Evolutionary conservation across 2,888 invertebrate genomes (phyloP).

Genomic region (Euzetes globulus): DNA sequence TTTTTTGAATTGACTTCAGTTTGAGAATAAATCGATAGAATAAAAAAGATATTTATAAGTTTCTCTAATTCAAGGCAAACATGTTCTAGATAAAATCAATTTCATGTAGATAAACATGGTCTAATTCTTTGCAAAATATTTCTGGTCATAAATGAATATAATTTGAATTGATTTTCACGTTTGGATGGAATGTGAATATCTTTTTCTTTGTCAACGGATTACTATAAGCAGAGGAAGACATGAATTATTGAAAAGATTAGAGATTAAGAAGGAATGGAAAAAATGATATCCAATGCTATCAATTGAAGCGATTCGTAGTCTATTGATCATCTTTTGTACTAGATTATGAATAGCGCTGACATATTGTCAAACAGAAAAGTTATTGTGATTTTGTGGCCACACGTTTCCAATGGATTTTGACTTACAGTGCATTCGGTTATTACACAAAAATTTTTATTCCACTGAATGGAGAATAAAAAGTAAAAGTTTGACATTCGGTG

Average conservation of each 20-base stretch:
- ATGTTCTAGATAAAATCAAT: background rate
- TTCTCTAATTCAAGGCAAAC: too few relatives aligned
- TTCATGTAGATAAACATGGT: background rate
- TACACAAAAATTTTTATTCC: conserved; percentile 9
- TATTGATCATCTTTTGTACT: conserved; percentile 7
- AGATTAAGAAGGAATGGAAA: conserved; percentile 2
- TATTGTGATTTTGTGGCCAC: conserved; percentile 30
- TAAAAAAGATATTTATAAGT: too few relatives aligned
- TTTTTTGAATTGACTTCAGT: too few relatives aligned
- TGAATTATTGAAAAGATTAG: conserved; percentile 27
- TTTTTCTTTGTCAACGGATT: background rate
- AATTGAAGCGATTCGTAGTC: background rate
- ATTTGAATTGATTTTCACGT: background rate
- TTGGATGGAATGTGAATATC: background rate
- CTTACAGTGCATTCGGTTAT: conserved; percentile 14
- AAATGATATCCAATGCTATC: background rate
- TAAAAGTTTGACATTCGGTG: conserved; percentile 19
- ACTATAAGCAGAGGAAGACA: conserved; percentile 1
- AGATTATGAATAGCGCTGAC: conserved; percentile 1
- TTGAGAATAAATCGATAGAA: too few relatives aligned
- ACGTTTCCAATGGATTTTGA: conserved; percentile 17
- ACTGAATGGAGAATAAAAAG: background rate
- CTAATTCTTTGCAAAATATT: background rate
- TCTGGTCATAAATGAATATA: background rate
- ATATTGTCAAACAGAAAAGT: conserved; percentile 30